Base-by-base conservation (phyloP, 2,888 invertebrate species). In the Lycocerus yunnanus region DNA sequence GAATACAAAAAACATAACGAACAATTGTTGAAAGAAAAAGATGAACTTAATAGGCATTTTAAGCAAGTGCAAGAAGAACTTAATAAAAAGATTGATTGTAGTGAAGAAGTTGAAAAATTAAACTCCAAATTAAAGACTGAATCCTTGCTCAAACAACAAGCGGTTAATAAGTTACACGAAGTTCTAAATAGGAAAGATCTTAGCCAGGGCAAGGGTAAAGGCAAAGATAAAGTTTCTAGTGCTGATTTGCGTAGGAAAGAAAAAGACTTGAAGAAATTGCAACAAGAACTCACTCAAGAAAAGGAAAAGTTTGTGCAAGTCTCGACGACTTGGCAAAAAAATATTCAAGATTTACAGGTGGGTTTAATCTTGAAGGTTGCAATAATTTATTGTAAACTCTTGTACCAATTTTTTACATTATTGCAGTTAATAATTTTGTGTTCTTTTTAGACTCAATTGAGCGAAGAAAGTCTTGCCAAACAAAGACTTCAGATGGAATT, bases 121-220 rank as follows among this genome's bases (percentile, higher is more conserved):
- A 92, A 90, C 84, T 93, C 93, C 85, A 96, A 95, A 87, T 90
- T 97, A 84, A 93, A 95, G 86, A 95, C 93, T 16, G 97, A 97
- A 88, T 93, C 93, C 84, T 88, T 97, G 84, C 90, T 97, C 83
- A 97, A 96, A 85, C 94, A 95, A 85, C 95, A 97, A 88, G 98
- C 98, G 68, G 97, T 99, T 78, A 97, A 98, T 88, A 99, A 99
- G 86, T 90, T 99, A 78, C 97, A 98, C 5, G 98, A 99, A 88
- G 95, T 99, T 76, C 95, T 99, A 95, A 97, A 97, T 86, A 92
- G 98, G 84, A 97, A 95, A 85, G 94, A 94, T 84, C 90, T 94
- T 85, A 92, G 92, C 72, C 91, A 92, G 66, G 90, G 91, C 27
- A 85, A 85, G 24, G 92, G 93, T 72, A 93, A 95, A 88, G 93